Percentiles rank a stretch among this genome's conserved stretches.
Conservation (phyloP, 2,113 vertebrate genomes). For the Papio anubis region DNA sequence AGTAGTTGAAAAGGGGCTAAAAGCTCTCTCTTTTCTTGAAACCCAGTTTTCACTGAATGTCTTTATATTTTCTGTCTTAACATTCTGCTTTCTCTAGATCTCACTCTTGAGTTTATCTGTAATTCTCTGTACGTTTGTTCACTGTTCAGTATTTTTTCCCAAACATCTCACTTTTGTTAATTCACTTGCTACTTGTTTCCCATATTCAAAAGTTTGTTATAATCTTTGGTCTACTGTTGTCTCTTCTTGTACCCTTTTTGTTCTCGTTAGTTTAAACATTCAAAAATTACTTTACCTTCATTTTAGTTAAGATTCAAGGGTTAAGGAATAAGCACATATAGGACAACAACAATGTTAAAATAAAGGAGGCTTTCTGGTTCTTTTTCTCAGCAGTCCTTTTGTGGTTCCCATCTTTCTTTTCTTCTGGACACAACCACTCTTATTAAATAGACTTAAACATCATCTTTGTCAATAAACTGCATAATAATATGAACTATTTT, state of each 20-base stretch:
- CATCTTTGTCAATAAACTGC: slow-evolving; percentile 68
- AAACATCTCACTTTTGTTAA: background rate
- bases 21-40: background rate
- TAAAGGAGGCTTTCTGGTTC: background rate
- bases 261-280: background rate
- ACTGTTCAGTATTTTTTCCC: background rate
- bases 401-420: background rate
- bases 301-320: background rate
- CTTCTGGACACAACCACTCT: background rate
- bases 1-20: background rate
- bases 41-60: background rate
- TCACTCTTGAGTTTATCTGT: background rate
- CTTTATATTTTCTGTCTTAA: background rate
- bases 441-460: slow-evolving; percentile 70
- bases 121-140: background rate
- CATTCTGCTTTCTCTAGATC: background rate
- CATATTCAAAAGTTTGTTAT: background rate
- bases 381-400: background rate
- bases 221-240: background rate
- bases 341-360: background rate
- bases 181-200: background rate
- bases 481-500: slow-evolving; percentile 70
- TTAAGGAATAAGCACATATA: background rate
- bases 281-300: background rate
- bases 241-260: background rate